These are phyloP conservation scores for Charadrius vociferus DNA, from an alignment of 2,113 vertebrate genomes.

Conservation along the genomic window DNA sequence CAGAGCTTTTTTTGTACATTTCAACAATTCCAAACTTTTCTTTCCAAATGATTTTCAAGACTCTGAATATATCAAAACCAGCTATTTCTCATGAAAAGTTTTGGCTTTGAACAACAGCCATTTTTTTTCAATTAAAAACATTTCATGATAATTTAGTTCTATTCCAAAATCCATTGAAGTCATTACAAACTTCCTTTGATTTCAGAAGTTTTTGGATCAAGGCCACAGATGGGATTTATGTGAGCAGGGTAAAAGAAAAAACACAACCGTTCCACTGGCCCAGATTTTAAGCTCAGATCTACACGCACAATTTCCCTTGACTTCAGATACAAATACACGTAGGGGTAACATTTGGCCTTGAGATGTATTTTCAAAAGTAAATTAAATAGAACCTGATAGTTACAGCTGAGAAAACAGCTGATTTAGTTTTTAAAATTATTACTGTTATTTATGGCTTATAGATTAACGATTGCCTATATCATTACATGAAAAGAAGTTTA, in stretches of 20 bases:
- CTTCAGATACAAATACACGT: background rate
- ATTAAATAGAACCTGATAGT: background rate
- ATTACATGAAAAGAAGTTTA: background rate
- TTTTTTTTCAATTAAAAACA: background rate
- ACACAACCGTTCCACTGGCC: background rate
- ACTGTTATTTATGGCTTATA: background rate
- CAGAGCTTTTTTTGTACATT: background rate
- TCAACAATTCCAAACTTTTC: background rate
- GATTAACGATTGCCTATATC: background rate
- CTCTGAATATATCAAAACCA: background rate
- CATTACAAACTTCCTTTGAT: background rate
- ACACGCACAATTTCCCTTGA: background rate
- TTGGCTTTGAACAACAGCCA: background rate
- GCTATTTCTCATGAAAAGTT: background rate
- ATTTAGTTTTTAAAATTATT: background rate
- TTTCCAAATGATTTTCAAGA: background rate
- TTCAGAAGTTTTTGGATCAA: background rate
- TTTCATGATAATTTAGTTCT: conserved; percentile 2
- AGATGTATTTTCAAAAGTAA: conserved; percentile 1
- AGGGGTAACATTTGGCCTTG: background rate
- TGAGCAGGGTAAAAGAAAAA: background rate
- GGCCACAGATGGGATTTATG: background rate
- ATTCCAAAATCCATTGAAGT: conserved; percentile 7
- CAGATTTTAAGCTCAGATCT: background rate
- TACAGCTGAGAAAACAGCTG: background rate